phyloP scores from a whole-genome alignment of 2,797 vertebrate genomes.

The Jordanella pulchra region DNA sequence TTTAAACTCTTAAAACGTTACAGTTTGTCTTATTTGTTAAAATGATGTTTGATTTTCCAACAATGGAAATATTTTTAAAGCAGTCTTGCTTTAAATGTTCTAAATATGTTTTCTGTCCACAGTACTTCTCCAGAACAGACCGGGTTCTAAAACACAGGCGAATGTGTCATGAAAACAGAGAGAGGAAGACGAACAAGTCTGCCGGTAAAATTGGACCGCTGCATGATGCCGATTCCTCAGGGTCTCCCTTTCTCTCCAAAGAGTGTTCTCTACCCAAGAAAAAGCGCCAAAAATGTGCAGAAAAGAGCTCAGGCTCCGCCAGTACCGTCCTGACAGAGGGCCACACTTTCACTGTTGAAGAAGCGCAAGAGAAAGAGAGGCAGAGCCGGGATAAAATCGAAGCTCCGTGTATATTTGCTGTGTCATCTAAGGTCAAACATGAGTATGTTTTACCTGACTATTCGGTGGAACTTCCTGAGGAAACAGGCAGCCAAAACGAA shows the following conservation, averaged over 20 bases:
- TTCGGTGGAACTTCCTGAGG: constrained; percentile 91
- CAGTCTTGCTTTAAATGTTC: background rate
- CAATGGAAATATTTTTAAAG: background rate
- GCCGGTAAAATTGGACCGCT: constrained; percentile 87
- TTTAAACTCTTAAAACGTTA: too few relatives aligned
- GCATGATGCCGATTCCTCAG: constrained; percentile 82
- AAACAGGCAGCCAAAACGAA: constrained; percentile 81
- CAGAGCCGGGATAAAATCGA: constrained; percentile 87
- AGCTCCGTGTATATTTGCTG: constrained; percentile 88
- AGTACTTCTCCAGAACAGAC: constrained; percentile 99
- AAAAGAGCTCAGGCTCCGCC: constrained; percentile 78
- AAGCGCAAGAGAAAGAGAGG: constrained; percentile 82
- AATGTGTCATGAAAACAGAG: constrained; percentile 98
- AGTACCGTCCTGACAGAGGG: constrained; percentile 66
- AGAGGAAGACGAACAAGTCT: constrained; percentile 89
- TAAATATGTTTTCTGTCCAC: constrained; percentile 37
- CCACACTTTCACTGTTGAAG: constrained; percentile 30
- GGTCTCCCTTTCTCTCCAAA: constrained; percentile 86
- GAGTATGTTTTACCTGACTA: constrained; percentile 96
- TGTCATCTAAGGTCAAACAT: constrained; percentile 95
- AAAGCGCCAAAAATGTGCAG: constrained; percentile 90
- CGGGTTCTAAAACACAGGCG: constrained; percentile 98
- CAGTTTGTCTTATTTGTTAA: background rate
- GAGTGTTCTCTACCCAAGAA: constrained; percentile 95
- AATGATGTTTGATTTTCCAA: background rate